These are phyloP conservation scores for Poliocrania exsul DNA, from an alignment of 2,797 vertebrate genomes.

Conservation along the genomic window DNA sequence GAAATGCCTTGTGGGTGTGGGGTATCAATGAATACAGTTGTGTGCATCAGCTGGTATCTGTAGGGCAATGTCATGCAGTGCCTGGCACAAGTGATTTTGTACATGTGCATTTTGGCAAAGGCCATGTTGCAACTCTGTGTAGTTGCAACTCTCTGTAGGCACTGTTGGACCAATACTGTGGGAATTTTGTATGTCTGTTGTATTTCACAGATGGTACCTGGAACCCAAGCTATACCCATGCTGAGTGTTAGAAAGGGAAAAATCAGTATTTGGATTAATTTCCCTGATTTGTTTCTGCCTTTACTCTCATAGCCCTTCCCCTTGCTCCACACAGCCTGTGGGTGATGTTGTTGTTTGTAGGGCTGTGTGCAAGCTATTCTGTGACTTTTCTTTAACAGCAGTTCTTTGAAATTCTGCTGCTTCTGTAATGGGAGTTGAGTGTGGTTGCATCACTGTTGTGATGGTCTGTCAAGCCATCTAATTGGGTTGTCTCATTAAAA, in stretches of 20 bases:
- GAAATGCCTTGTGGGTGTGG: neutral
- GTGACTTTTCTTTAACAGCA: constrained; percentile 54
- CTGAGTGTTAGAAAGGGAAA: neutral
- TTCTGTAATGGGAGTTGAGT: neutral
- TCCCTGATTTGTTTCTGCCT: constrained; percentile 1
- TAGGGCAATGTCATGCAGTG: fast-evolving
- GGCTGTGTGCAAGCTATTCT: constrained; percentile 16
- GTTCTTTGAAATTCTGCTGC: constrained; percentile 56
- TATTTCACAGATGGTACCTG: neutral
- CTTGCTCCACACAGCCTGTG: neutral
- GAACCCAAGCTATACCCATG: neutral
- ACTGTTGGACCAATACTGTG: fast-evolving
- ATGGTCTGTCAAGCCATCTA: constrained; percentile 58
- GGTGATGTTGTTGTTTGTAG: constrained; percentile 61
- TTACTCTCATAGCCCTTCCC: neutral
- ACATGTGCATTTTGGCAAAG: neutral
- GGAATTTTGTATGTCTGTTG: neutral
- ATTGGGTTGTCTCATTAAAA: constrained; percentile 62
- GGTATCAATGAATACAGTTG: neutral
- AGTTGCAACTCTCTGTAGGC: neutral
- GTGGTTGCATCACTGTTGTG: constrained; percentile 27
- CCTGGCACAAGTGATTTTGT: neutral
- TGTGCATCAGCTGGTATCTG: neutral
- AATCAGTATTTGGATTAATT: neutral
- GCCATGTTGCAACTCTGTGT: neutral